Base-by-base conservation (phyloP, 2,888 invertebrate genomes). In the Hydrotaea diabolus region DNA sequence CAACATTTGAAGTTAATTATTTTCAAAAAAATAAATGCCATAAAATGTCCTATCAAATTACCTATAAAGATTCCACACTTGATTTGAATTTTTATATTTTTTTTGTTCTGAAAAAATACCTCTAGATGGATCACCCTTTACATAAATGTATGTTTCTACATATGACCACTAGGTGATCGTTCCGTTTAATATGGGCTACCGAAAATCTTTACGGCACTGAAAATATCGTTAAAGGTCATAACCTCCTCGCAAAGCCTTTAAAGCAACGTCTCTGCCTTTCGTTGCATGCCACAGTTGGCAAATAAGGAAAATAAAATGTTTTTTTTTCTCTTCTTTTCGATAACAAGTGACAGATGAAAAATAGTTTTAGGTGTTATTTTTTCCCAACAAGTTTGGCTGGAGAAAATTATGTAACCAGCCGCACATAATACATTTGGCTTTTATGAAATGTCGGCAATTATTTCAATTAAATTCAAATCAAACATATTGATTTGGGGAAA, bases 281-380 rank as follows among this genome's bases (percentile, higher is more conserved):
- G 57, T 74, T 26, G n/a, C 31, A 21, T 0, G 75, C 46, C 5
- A 46, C 15, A 66, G 26, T 15, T 62, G 26, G 49, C 74, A 43
- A 64, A 72, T 66, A 76, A 72, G 71, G 64, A 78, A 80, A 77
- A 23, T 46, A n/a, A 31, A 77, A 53, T 43, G 49, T 64, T 26
- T 64, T 62, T 62, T n/a, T 8, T 31, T 31, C 7, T 31, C 7
- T 31, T 31, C 7, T 31, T 53, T 17, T 43, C 17, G 19, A 73
- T 55, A 74, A 17, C 15, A 55, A 36, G 49, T 80, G 79, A 69
- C 83, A 80, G 17, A 73, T 73, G 76, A 80, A 79, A 83, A 49
- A 53, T 59, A 57, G 46, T 55, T 73, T 72, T 59, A 79, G 49
- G 57, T 76, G 64, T 66, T 76, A 46, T 46, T 43, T 46, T 13